phyloP scores from a whole-genome alignment of 2,113 vertebrate species.

The Archocentrus centrarchus region DNA sequence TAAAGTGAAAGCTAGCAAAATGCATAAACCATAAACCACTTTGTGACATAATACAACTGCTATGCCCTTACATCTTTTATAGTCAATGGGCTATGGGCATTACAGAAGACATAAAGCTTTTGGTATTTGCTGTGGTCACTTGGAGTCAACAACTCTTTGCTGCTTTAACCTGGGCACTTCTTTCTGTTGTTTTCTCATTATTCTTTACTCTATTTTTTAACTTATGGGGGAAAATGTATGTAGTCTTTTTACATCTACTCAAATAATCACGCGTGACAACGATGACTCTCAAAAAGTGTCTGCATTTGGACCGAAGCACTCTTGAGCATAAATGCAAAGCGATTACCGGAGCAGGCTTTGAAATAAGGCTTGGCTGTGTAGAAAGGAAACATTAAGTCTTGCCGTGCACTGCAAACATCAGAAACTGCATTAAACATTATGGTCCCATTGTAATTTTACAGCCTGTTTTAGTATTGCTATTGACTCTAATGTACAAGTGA shows the following conservation, averaged over 20 bases:
- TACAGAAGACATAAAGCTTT: not conserved
- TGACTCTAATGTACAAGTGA: slow-evolving; percentile 76
- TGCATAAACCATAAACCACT: not conserved
- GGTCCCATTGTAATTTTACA: slow-evolving; percentile 73
- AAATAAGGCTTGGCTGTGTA: slow-evolving; percentile 66
- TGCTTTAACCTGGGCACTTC: slow-evolving; percentile 29
- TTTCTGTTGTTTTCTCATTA: slow-evolving; percentile 23
- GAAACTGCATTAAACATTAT: slow-evolving; percentile 74
- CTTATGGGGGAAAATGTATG: not conserved
- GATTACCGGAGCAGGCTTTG: slow-evolving; percentile 55
- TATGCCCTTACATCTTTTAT: slow-evolving; percentile 15
- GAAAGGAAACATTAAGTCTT: slow-evolving; percentile 74
- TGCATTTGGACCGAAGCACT: slow-evolving; percentile 31
- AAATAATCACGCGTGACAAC: slow-evolving; percentile 12
- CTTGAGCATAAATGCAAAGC: slow-evolving; percentile 53
- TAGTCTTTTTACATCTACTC: slow-evolving; percentile 7
- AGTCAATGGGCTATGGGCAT: not conserved
- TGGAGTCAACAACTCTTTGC: slow-evolving; percentile 4
- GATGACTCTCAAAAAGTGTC: slow-evolving; percentile 40
- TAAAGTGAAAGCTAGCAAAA: not conserved
- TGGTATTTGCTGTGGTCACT: not conserved
- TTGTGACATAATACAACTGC: not conserved
- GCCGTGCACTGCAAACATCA: slow-evolving; percentile 62
- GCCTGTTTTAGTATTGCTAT: slow-evolving; percentile 77
- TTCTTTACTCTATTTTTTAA: not conserved